These are phyloP conservation scores for Callospermophilus lateralis DNA, from an alignment of 2,113 vertebrate species.

Conservation along the genomic window DNA sequence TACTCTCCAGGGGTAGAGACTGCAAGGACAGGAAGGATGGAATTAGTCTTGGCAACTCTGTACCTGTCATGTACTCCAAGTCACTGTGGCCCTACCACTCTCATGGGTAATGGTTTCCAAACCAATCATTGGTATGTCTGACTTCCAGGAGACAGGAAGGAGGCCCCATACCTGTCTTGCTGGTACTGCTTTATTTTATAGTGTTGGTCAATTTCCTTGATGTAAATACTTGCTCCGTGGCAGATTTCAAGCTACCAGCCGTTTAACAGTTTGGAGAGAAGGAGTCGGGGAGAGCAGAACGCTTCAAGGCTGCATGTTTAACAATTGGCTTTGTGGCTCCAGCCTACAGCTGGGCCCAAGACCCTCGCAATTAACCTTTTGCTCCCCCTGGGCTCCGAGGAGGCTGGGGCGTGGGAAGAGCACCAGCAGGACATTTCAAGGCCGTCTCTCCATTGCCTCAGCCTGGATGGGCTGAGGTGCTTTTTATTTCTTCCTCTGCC, in stretches of 20 bases:
- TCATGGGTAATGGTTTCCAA: background rate
- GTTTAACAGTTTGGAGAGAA: background rate
- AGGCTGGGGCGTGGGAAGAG: constrained; percentile 67
- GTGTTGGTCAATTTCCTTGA: background rate
- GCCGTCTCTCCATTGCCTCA: constrained; percentile 75
- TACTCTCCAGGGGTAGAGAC: background rate
- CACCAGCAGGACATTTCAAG: constrained; percentile 31
- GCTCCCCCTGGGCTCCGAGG: background rate
- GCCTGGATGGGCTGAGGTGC: background rate
- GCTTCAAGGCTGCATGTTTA: background rate
- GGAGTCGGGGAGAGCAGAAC: too few relatives aligned
- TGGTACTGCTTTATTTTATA: background rate
- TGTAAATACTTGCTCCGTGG: background rate
- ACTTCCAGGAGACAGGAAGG: background rate
- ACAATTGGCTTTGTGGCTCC: constrained; percentile 8
- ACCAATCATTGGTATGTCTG: background rate
- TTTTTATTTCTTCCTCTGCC: constrained; percentile 77
- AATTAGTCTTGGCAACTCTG: too few relatives aligned
- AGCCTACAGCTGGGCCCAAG: background rate
- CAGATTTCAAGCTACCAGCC: background rate
- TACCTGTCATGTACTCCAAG: rapidly evolving
- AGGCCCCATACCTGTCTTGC: background rate
- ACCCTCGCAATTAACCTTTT: constrained; percentile 60
- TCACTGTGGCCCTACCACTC: background rate
- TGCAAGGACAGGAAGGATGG: too few relatives aligned